These are phyloP conservation scores for Dromaius novaehollandiae DNA, from an alignment of 2,113 vertebrate species.

Conservation along the genomic window DNA sequence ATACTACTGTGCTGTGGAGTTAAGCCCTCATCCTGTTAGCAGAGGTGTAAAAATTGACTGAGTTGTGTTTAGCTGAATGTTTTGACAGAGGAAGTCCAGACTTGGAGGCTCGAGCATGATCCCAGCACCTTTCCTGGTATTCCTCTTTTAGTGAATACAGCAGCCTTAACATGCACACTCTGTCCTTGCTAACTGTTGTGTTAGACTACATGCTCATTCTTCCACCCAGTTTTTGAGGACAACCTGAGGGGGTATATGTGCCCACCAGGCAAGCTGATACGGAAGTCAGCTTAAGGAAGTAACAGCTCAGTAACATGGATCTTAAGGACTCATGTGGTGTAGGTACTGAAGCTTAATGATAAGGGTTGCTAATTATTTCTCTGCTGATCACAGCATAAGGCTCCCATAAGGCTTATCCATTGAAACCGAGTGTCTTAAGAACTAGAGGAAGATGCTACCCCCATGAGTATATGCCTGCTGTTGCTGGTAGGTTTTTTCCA, in stretches of 20 bases:
- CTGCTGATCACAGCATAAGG: neutral
- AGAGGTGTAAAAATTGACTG: neutral
- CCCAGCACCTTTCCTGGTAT: neutral
- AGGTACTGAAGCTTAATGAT: neutral
- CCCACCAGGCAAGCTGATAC: neutral
- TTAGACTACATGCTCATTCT: neutral
- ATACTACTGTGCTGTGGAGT: neutral
- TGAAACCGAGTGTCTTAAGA: neutral
- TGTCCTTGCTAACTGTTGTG: rapidly evolving
- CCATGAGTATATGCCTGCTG: neutral
- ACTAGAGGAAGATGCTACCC: neutral
- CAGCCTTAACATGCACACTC: rapidly evolving
- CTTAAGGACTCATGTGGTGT: no score
- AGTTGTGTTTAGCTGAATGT: neutral
- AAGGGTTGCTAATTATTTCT: neutral
- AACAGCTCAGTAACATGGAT: neutral
- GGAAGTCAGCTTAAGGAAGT: neutral
- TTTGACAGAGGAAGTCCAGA: neutral
- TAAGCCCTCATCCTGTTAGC: neutral
- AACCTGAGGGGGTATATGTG: neutral
- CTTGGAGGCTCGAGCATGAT: neutral
- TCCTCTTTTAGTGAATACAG: neutral
- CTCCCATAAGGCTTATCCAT: neutral
- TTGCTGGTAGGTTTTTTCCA: conserved; percentile 7
- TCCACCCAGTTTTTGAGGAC: neutral